Percentiles rank a stretch among this genome's conserved stretches.
phyloP scores from a whole-genome alignment of 2,888 invertebrate species.

The Dermolepida albohirtum region DNA sequence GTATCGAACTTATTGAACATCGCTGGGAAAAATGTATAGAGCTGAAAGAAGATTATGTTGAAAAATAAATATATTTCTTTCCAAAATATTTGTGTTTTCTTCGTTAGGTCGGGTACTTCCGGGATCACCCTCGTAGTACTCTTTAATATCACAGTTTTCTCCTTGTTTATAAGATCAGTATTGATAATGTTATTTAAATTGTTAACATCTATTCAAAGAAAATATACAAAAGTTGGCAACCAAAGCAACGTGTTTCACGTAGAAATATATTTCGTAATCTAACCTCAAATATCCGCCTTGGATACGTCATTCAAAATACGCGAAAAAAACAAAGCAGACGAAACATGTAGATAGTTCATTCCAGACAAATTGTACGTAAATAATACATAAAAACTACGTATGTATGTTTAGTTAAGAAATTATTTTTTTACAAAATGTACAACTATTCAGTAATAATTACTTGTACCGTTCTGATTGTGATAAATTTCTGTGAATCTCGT shows the following conservation, averaged over 20 bases:
- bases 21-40: no score
- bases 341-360: slow-evolving; percentile 21
- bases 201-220: no score
- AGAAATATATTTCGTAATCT: background rate
- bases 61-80: no score
- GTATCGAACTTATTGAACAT: no score
- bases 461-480: slow-evolving; percentile 9
- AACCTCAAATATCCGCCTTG: slow-evolving; percentile 17
- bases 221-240: background rate
- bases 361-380: background rate
- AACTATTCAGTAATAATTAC: slow-evolving; percentile 21
- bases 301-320: slow-evolving; percentile 14
- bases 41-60: no score
- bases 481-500: slow-evolving; percentile 32
- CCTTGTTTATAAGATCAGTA: no score
- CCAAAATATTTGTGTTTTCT: no score
- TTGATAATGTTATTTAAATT: no score
- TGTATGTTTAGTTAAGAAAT: background rate
- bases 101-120: no score
- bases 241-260: background rate
- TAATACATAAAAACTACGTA: background rate
- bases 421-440: slow-evolving; percentile 31
- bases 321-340: slow-evolving; percentile 1
- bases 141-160: no score
- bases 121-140: no score